These are phyloP conservation scores for Bucorvus abyssinicus DNA, from an alignment of 2,797 vertebrate species.

Conservation along the genomic window DNA sequence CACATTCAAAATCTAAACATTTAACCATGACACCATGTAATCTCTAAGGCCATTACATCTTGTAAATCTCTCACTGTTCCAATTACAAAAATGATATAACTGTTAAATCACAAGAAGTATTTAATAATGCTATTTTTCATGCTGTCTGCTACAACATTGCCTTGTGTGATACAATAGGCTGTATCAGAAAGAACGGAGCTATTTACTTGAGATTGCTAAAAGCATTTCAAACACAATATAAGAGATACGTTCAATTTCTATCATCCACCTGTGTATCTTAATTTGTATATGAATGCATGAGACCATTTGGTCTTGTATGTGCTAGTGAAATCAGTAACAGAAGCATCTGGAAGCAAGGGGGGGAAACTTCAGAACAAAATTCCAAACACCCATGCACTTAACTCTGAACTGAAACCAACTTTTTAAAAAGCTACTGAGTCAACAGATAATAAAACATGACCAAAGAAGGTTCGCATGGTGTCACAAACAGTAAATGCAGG, in stretches of 20 bases:
- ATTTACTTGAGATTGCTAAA: not conserved
- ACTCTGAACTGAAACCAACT: not conserved
- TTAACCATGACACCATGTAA: not conserved
- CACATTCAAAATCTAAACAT: not conserved
- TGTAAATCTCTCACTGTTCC: not conserved
- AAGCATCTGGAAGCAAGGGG: not conserved
- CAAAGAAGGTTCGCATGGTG: not conserved
- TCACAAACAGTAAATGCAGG: not conserved
- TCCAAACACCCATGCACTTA: not conserved
- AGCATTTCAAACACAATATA: not conserved
- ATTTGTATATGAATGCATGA: not conserved
- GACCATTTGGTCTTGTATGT: not conserved
- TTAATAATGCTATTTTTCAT: not conserved
- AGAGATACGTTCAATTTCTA: not conserved
- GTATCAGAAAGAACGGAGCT: not conserved
- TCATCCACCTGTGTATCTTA: not conserved
- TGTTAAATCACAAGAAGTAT: not conserved
- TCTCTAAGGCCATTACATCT: not conserved
- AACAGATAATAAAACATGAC: not conserved
- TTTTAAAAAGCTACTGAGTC: not conserved
- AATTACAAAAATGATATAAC: not conserved
- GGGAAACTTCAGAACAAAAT: not conserved
- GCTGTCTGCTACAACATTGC: not conserved
- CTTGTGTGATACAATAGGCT: not conserved
- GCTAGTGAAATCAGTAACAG: not conserved